phyloP scores from a whole-genome alignment of 2,113 vertebrate species.

The Tylochromis polylepis region DNA sequence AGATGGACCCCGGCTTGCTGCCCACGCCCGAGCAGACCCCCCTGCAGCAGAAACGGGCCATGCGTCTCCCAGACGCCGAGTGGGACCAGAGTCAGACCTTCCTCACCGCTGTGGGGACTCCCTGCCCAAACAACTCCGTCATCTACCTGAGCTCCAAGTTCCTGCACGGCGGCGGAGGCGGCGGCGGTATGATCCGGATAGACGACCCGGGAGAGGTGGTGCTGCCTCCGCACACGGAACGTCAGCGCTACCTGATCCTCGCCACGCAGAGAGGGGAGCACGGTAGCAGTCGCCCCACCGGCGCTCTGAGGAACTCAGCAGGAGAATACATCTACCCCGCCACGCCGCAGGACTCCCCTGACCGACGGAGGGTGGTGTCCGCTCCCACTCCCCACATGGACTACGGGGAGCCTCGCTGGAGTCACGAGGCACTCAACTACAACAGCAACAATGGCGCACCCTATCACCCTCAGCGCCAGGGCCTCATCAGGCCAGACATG shows the following conservation, averaged over 20 bases:
- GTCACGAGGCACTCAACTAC: conserved; percentile 82
- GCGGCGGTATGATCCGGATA: conserved; percentile 57
- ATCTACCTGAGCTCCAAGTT: conserved; percentile 80
- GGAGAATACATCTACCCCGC: conserved; percentile 79
- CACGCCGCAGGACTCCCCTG: conserved; percentile 83
- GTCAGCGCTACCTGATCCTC: conserved; percentile 74
- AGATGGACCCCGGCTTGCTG: conserved; percentile 87
- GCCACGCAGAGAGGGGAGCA: conserved; percentile 65
- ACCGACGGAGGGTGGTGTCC: conserved; percentile 86
- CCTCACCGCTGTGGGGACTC: conserved; percentile 75
- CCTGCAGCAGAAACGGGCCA: conserved; percentile 86
- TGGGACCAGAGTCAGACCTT: conserved; percentile 89
- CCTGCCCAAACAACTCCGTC: conserved; percentile 68
- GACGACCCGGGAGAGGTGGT: conserved; percentile 72
- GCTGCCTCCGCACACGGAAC: conserved; percentile 68
- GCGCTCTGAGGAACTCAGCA: conserved; percentile 72
- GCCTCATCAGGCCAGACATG: conserved; percentile 63
- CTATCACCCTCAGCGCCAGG: conserved; percentile 68
- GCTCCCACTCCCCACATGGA: conserved; percentile 81
- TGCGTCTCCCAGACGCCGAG: conserved; percentile 72
- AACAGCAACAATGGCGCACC: conserved; percentile 76
- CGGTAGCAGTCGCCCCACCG: conserved; percentile 51
- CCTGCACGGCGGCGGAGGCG: conserved; percentile 63
- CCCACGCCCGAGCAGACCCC: conserved; percentile 95
- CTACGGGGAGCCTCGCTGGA: conserved; percentile 79